Evolutionary conservation across 2,888 invertebrate species (phyloP), one percentile per base, ranked within the genome.

Genomic region (Quadriops clusia): DNA sequence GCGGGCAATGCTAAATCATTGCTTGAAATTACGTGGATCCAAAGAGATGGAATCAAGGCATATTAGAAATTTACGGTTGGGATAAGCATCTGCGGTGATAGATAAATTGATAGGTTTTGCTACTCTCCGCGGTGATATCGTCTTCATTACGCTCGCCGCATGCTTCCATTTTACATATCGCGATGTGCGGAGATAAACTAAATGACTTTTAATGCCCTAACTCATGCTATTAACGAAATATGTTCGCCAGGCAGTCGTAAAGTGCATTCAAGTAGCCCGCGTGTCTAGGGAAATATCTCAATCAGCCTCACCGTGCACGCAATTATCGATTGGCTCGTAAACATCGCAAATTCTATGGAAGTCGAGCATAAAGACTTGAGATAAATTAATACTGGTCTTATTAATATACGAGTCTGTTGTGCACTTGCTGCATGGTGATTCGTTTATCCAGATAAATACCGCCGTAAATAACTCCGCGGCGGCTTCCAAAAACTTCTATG

Each of bases 161-260:
- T 56, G 57, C 51, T 56, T 54, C 50, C 56, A 53, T 55, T 60
- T 58, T 58, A 59, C 60, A 58, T 58, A 58, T 55, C 57, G 51
- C 53, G 58, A 58, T 58, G 56, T 56, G 58, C 58, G 59, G 54
- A 54, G 56, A 57, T 57, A 52, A n/a, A 50, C 55, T 53, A 54
- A 55, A 51, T 53, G 54, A 54, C 53, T 53, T 54, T 57, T 56
- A 57, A 57, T 57, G 55, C 53, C 43, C 47, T 52, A 56, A 53
- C 55, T 56, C 56, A 54, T 56, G 58, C 56, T 54, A 56, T 56
- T 54, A 52, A 52, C 54, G 47, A 56, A 56, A 54, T 58, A 56
- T 56, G 52, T 36, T 39, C 42, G 38, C 38, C 41, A 39, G 31
- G 26, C 17, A 37, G 39, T 39, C 46, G 41, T 46, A 44, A 44